Percentiles rank a stretch among this genome's conserved stretches.
Conservation (phyloP, 2,113 vertebrate genomes). For the Callochromis pleurospilus region DNA sequence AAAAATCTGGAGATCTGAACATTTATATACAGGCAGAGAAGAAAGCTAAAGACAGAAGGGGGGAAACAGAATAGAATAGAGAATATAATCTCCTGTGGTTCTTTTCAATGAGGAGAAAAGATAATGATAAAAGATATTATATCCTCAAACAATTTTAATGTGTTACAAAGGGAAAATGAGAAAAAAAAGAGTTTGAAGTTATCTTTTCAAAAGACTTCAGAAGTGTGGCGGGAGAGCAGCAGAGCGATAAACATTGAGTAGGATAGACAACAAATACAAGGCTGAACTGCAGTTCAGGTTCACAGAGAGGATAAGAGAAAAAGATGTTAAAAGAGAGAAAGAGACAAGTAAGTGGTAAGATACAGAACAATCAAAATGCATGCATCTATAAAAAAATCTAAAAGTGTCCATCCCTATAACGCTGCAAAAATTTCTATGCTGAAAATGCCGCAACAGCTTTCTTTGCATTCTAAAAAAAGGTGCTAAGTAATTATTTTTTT, state of each 20-base stretch:
- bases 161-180: neutral
- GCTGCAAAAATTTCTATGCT: neutral
- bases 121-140: neutral
- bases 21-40: neutral
- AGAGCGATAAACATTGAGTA: neutral
- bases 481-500: neutral
- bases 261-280: neutral
- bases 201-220: neutral
- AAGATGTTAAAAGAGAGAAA: neutral
- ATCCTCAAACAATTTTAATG: neutral
- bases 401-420: neutral
- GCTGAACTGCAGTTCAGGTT: neutral
- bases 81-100: neutral
- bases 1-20: slow-evolving; percentile 5
- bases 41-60: neutral
- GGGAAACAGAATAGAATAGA: neutral
- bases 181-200: neutral
- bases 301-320: neutral
- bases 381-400: neutral
- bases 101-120: neutral
- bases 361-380: neutral
- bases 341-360: neutral
- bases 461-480: neutral
- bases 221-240: neutral
- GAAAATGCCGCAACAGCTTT: neutral